These are phyloP conservation scores for Euplexia lucipara DNA, from an alignment of 2,888 invertebrate species.

Conservation along the genomic window DNA sequence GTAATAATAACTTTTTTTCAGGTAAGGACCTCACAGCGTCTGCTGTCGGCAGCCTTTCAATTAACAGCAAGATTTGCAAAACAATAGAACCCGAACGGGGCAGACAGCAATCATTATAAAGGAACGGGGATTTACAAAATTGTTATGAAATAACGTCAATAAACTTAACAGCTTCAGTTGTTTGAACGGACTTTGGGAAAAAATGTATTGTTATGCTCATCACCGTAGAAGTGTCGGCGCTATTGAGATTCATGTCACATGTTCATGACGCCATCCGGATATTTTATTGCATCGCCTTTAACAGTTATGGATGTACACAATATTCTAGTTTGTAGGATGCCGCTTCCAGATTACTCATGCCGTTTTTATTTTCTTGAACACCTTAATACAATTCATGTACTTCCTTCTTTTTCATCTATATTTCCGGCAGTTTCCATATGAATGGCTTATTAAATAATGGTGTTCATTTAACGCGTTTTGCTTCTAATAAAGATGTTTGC, in stretches of 20 bases:
- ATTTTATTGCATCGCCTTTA: slow-evolving; percentile 66
- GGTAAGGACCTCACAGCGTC: slow-evolving; percentile 74
- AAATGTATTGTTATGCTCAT: slow-evolving; percentile 74
- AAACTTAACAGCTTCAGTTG: slow-evolving; percentile 81
- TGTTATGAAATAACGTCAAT: slow-evolving; percentile 76
- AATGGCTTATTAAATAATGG: slow-evolving; percentile 35
- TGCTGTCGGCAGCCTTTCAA: slow-evolving; percentile 77
- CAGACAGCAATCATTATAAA: slow-evolving; percentile 72
- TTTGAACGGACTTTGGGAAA: slow-evolving; percentile 72
- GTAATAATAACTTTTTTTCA: slow-evolving; percentile 64
- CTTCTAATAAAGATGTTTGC: slow-evolving; percentile 48
- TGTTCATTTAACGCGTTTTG: slow-evolving; percentile 38
- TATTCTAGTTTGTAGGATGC: slow-evolving; percentile 54
- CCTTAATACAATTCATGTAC: slow-evolving; percentile 34
- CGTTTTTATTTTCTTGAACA: slow-evolving; percentile 49
- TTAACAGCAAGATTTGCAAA: slow-evolving; percentile 71
- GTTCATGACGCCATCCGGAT: slow-evolving; percentile 64
- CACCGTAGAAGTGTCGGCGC: slow-evolving; percentile 69
- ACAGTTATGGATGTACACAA: slow-evolving; percentile 59
- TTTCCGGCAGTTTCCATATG: slow-evolving; percentile 47
- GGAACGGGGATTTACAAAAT: slow-evolving; percentile 72
- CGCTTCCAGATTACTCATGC: slow-evolving; percentile 57
- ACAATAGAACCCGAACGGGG: slow-evolving; percentile 71
- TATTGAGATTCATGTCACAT: slow-evolving; percentile 70
- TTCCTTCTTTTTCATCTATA: slow-evolving; percentile 56